Base-by-base conservation (phyloP, 2,888 invertebrate genomes). In the Pachymerium ferrugineum region DNA sequence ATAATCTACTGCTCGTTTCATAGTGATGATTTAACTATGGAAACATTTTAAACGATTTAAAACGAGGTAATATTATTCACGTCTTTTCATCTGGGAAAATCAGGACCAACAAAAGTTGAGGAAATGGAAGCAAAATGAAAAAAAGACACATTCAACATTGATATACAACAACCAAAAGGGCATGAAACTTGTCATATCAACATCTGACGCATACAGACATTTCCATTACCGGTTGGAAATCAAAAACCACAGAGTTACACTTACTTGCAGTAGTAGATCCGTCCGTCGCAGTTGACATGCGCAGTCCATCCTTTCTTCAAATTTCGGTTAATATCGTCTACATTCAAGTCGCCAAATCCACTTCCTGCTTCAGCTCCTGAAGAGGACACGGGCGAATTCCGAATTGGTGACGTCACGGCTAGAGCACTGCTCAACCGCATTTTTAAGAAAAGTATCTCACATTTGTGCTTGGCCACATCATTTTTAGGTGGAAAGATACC, bases 211-310 rank as follows among this genome's bases (percentile, higher is more conserved):
- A 62, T 25, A 62, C 22, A 28, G 28, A 16, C 68, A 68, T n/a
- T 29, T 68, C 29, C 68, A 68, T 30, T 29, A 28, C 28, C 68
- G n/a, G 29, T 14, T 28, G 30, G 25, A 25, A 25, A 30, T 68
- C 68, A 47, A 12, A 42, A 47, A 47, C 47, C n/a, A n/a, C n/a
- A n/a, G n/a, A n/a, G n/a, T n/a, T n/a, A 47, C 16, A 81, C 92
- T 89, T 84, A 94, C 94, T 94, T 93, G 90, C 93, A 93, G 86
- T 92, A 94, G 84, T 93, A 94, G 76, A 91, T 88, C 79, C 93
- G 86, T 76, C 92, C 92, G 81, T 91, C 91, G 79, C 89, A 88
- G 80, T 88, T 89, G 76, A 88, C 86, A 82, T 91, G 91, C n/a
- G 89, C 89, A 16, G 89, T 91, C 90, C 91, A 92, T 75, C 90